Conservation (phyloP, 2,113 vertebrate genomes). For the Nibea coibor region DNA sequence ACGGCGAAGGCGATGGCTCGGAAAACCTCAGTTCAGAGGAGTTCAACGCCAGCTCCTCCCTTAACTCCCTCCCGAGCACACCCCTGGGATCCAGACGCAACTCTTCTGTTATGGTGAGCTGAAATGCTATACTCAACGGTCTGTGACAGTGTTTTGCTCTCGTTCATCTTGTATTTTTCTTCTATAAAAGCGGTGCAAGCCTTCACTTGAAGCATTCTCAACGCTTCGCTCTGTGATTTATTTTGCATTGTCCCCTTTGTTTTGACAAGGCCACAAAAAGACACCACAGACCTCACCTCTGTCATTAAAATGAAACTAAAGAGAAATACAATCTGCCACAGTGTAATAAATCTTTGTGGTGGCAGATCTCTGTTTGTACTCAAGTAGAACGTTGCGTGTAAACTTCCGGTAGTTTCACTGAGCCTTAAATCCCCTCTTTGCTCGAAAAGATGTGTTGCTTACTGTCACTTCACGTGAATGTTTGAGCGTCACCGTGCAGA, state of each 20-base stretch:
- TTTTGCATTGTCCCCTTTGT: conserved; percentile 28
- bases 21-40: conserved; percentile 99
- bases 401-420: not conserved
- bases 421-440: not conserved
- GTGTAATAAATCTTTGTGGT: not conserved
- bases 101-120: conserved; percentile 92
- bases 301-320: conserved; percentile 25
- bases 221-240: conserved; percentile 36
- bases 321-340: not conserved
- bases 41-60: conserved; percentile 96
- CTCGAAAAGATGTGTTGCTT: not conserved
- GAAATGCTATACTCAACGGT: not conserved
- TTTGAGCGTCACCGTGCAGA: not conserved
- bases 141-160: conserved; percentile 5
- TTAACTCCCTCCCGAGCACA: conserved; percentile 94
- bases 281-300: conserved; percentile 42
- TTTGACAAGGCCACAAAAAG: conserved; percentile 45
- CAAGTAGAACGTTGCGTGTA: not conserved
- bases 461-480: not conserved
- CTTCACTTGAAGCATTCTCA: conserved; percentile 13
- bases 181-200: conserved; percentile 20
- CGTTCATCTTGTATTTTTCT: conserved; percentile 17
- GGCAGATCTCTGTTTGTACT: not conserved
- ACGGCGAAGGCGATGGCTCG: conserved; percentile 94
- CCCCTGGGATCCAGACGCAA: conserved; percentile 93